These are phyloP conservation scores for Chelon labrosus DNA, from an alignment of 2,797 vertebrate genomes.

Conservation along the genomic window DNA sequence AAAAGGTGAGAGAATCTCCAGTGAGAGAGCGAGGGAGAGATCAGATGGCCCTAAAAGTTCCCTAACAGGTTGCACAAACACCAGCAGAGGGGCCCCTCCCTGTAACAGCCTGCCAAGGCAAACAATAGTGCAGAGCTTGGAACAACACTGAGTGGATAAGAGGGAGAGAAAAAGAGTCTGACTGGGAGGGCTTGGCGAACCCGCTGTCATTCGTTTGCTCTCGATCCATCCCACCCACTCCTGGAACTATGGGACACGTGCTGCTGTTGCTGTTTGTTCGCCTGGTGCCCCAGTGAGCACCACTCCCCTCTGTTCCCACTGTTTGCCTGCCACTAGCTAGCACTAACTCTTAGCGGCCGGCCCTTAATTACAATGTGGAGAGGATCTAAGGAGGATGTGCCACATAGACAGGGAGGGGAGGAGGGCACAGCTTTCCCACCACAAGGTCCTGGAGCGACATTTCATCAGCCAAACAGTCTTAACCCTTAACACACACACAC, in stretches of 20 bases:
- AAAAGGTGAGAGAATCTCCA: slow-evolving; percentile 68
- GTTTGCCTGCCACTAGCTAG: slow-evolving; percentile 77
- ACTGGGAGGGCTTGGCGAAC: slow-evolving; percentile 65
- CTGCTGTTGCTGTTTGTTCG: slow-evolving; percentile 75
- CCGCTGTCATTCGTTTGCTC: slow-evolving; percentile 67
- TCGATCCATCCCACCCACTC: slow-evolving; percentile 76
- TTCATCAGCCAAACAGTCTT: slow-evolving; percentile 79
- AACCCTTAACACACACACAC: slow-evolving; percentile 65
- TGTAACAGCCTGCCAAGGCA: slow-evolving; percentile 86
- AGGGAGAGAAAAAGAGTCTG: slow-evolving; percentile 61
- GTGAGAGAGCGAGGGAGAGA: slow-evolving; percentile 63
- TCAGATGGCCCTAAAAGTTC: slow-evolving; percentile 84
- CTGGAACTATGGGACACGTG: slow-evolving; percentile 76
- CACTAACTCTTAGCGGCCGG: slow-evolving; percentile 76
- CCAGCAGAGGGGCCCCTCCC: slow-evolving; percentile 84
- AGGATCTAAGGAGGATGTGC: slow-evolving; percentile 88
- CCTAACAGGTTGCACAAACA: slow-evolving; percentile 87
- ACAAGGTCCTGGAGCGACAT: slow-evolving; percentile 81
- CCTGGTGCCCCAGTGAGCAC: slow-evolving; percentile 65
- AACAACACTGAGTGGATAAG: slow-evolving; percentile 85
- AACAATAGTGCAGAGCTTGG: slow-evolving; percentile 86
- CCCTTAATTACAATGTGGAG: slow-evolving; percentile 86
- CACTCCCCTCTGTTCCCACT: slow-evolving; percentile 78
- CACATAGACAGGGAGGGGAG: slow-evolving; percentile 86
- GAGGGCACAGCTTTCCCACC: slow-evolving; percentile 86